These are phyloP conservation scores for Mactromeris polynyma DNA, from an alignment of 2,888 invertebrate genomes.

Conservation along the genomic window DNA sequence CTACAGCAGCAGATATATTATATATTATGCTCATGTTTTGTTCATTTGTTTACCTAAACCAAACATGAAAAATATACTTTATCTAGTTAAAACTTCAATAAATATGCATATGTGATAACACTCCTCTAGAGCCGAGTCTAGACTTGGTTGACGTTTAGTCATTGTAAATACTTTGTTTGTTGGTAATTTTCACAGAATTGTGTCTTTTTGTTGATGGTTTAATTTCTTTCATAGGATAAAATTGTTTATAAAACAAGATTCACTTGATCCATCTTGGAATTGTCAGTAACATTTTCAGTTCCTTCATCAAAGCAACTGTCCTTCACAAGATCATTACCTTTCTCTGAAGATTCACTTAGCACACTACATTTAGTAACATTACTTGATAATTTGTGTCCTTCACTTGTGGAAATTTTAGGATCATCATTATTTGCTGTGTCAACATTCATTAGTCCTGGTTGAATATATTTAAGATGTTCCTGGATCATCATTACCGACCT, in stretches of 20 bases:
- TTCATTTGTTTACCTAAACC: too few relatives aligned
- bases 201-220: constrained; percentile 2
- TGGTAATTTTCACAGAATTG: constrained; percentile 2
- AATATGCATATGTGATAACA: too few relatives aligned
- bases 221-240: constrained; percentile 1
- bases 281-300: neutral
- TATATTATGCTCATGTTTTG: too few relatives aligned
- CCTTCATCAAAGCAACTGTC: neutral
- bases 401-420: neutral
- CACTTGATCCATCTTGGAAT: neutral
- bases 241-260: constrained; percentile 5
- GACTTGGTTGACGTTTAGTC: constrained; percentile 42
- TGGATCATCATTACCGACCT: neutral
- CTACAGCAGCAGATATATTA: too few relatives aligned
- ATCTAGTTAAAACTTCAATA: too few relatives aligned
- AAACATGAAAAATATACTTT: too few relatives aligned
- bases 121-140: neutral
- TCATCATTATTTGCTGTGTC: neutral
- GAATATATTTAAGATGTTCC: neutral
- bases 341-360: neutral
- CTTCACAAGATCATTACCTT: neutral
- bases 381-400: neutral
- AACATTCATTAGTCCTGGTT: neutral
- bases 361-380: neutral
- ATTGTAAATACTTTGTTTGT: constrained; percentile 38